phyloP scores from a whole-genome alignment of 1,140 invertebrate species.

The Monochamus saltuarius region DNA sequence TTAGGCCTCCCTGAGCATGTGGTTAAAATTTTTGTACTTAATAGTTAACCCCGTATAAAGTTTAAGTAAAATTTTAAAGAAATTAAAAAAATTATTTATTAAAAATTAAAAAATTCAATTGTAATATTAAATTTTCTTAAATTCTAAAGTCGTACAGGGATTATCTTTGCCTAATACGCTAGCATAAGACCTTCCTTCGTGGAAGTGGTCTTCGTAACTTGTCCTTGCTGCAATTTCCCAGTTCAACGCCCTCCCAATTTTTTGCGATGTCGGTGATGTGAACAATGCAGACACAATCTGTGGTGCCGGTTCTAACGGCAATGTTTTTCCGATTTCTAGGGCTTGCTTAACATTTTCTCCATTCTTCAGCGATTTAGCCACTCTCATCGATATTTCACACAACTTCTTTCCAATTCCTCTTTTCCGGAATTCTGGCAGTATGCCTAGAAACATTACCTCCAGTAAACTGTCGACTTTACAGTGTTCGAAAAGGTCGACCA shows the following conservation, averaged over 20 bases:
- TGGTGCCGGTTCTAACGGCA: conserved; percentile 55
- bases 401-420: conserved; percentile 58
- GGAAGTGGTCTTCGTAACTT: conserved; percentile 55
- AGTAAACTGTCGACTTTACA: conserved; percentile 62
- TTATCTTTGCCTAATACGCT: conserved; percentile 23
- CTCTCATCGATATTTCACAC: conserved; percentile 55
- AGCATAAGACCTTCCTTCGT: conserved; percentile 56
- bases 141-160: conserved; percentile 35
- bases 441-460: conserved; percentile 68
- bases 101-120: no score
- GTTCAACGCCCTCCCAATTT: conserved; percentile 56
- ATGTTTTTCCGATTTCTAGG: conserved; percentile 47
- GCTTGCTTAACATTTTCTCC: conserved; percentile 53
- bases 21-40: no score
- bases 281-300: conserved; percentile 60
- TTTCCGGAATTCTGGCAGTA: conserved; percentile 53
- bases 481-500: conserved; percentile 59
- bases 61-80: no score
- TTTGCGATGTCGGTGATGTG: conserved; percentile 59
- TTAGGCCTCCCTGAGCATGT: no score
- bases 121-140: conserved; percentile 4
- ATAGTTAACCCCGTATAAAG: no score
- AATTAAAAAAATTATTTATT: no score
- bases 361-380: conserved; percentile 55
- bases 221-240: conserved; percentile 57